phyloP scores from a whole-genome alignment of 2,113 vertebrate genomes.

The Pseudonaja textilis region DNA sequence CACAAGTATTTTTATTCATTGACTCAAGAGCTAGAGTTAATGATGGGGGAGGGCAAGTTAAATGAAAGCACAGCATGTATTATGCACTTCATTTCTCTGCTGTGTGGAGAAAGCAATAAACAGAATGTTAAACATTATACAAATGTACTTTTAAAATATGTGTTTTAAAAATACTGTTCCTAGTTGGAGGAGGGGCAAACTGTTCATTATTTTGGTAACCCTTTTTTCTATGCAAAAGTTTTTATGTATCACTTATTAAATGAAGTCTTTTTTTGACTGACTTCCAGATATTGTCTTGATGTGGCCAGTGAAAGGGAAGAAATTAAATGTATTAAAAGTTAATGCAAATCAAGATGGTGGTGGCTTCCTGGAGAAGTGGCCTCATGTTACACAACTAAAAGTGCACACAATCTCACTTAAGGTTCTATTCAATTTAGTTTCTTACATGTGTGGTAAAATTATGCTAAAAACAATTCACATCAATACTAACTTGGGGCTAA shows the following conservation, averaged over 20 bases:
- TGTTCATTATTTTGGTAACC: slow-evolving; percentile 82
- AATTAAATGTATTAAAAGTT: not conserved
- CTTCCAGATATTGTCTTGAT: slow-evolving; percentile 60
- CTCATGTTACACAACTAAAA: not conserved
- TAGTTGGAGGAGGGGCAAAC: slow-evolving; percentile 59
- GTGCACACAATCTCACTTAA: not conserved
- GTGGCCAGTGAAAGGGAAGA: slow-evolving; percentile 40
- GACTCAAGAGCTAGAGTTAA: slow-evolving; percentile 71
- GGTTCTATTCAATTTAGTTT: not conserved
- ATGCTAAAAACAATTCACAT: not conserved
- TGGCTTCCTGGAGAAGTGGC: not conserved
- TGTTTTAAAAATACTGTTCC: slow-evolving; percentile 83
- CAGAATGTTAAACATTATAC: slow-evolving; percentile 83
- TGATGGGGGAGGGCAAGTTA: slow-evolving; percentile 60
- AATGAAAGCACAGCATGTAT: slow-evolving; percentile 76
- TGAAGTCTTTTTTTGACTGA: slow-evolving; percentile 72
- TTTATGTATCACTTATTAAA: slow-evolving; percentile 85
- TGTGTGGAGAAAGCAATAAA: slow-evolving; percentile 87
- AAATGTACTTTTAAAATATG: slow-evolving; percentile 79
- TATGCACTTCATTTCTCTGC: slow-evolving; percentile 89
- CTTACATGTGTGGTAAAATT: not conserved
- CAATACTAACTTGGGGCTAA: not conserved
- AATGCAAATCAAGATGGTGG: not conserved
- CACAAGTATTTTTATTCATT: slow-evolving; percentile 71
- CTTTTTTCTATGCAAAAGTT: slow-evolving; percentile 86